phyloP scores from a whole-genome alignment of 2,113 vertebrate species.

The Jacana jacana region DNA sequence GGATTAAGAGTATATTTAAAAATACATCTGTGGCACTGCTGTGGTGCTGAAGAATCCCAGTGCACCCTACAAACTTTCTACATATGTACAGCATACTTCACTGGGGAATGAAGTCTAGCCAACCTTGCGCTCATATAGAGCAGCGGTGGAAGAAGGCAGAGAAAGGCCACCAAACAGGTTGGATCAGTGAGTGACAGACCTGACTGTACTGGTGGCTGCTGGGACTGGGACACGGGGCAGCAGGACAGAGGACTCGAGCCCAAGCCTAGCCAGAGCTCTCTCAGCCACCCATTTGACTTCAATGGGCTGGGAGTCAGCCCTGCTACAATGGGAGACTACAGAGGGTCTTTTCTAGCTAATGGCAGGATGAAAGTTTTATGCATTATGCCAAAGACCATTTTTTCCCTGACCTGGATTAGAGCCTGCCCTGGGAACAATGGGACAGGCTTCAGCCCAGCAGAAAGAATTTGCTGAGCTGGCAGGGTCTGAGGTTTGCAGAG shows the following conservation, averaged over 20 bases:
- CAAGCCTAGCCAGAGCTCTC: not conserved
- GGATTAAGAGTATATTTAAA: not conserved
- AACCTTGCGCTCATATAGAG: not conserved
- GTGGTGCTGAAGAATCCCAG: not conserved
- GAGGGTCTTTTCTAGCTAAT: constrained; percentile 51
- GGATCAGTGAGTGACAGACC: not conserved
- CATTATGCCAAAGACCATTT: constrained; percentile 54
- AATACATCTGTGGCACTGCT: not conserved
- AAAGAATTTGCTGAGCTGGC: constrained; percentile 66
- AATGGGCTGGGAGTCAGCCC: constrained; percentile 30
- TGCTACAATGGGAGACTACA: not conserved
- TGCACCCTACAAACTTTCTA: constrained; percentile 43
- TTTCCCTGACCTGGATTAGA: constrained; percentile 66
- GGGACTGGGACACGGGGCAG: not conserved
- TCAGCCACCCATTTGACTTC: not conserved
- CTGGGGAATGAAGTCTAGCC: not conserved
- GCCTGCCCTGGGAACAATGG: constrained; percentile 53
- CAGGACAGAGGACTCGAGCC: not conserved
- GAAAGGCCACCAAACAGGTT: not conserved
- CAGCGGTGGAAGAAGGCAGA: not conserved
- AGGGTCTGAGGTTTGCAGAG: constrained; percentile 59
- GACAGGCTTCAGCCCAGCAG: constrained; percentile 42
- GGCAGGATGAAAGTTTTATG: constrained; percentile 11
- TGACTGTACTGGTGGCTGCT: not conserved
- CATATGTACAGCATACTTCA: constrained; percentile 27